These are phyloP conservation scores for Anisognathus igniventris DNA, from an alignment of 2,797 vertebrate species.

Conservation along the genomic window DNA sequence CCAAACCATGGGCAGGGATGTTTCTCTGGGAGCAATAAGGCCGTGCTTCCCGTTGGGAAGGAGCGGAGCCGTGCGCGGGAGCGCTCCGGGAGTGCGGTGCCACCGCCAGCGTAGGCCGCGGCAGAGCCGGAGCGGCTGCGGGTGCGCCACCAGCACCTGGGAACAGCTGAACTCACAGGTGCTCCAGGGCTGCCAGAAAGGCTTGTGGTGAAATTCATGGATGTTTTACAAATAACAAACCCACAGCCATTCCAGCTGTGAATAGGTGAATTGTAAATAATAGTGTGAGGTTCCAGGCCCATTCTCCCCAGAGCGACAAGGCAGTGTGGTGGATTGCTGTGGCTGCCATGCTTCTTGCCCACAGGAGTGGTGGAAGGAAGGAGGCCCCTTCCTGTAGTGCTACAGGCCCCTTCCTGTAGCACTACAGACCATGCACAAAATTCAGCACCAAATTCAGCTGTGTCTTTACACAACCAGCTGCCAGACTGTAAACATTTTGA, in stretches of 20 bases:
- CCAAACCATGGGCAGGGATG: neutral
- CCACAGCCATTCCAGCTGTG: constrained; percentile 68
- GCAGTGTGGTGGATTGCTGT: neutral
- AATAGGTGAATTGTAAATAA: constrained; percentile 47
- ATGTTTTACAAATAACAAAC: constrained; percentile 66
- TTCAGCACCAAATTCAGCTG: neutral
- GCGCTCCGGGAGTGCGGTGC: constrained; percentile 1
- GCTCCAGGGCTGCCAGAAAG: constrained; percentile 45
- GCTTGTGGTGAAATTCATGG: constrained; percentile 67
- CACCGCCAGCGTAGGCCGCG: neutral
- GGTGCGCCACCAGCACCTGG: constrained; percentile 62
- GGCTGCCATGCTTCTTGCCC: constrained; percentile 5
- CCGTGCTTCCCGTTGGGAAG: neutral
- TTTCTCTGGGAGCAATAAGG: constrained; percentile 14
- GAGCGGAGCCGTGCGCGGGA: neutral
- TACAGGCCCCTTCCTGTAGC: neutral
- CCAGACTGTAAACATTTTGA: neutral
- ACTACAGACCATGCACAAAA: neutral
- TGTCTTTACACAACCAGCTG: neutral
- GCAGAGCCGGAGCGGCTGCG: constrained; percentile 7
- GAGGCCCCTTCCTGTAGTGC: neutral
- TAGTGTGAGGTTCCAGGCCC: constrained; percentile 32
- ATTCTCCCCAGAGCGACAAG: constrained; percentile 31
- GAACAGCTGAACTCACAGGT: constrained; percentile 67
- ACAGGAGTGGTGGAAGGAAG: neutral